Base-by-base conservation (phyloP, 2,888 invertebrate genomes). In the Aphodius sticticus region DNA sequence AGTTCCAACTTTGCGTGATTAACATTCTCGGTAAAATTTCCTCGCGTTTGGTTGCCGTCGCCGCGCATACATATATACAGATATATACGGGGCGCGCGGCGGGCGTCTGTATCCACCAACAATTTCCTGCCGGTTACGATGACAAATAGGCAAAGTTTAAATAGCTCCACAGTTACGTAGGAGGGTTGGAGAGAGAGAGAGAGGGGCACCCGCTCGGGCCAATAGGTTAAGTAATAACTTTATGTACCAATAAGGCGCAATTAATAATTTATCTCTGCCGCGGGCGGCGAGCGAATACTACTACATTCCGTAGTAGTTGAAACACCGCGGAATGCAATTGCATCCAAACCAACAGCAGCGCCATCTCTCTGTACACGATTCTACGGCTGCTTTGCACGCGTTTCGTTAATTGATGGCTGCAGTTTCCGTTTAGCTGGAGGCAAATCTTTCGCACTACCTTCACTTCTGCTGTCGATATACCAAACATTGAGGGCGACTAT, bases 71-170 rank as follows among this genome's bases (percentile, higher is more conserved):
- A 71, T 69, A 76, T 37, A 76, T 16, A 78, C 70, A 76, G 72
- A 74, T 77, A 69, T 77, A 74, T 16, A 36, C 77, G 53, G 69
- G 76, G 76, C 35, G 37, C 37, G 74, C 74, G 36, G 36, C 14
- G 72, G 72, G 72, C 74, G 74, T 53, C 53, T 53, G 53, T 53
- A 53, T 53, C 53, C 53, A 12, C 26, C 35, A 78, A 80, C 78
- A 80, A 80, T 80, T 78, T 78, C 80, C 70, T 75, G 78, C 77
- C 72, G 71, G 78, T 35, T 74, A 69, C 38, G 71, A 80, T 80
- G 80, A 80, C 80, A 80, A 80, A 78, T 80, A 78, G 80, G 74
- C 80, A 77, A 80, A 80, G 80, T 80, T 80, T 80, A 80, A 80
- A 78, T 80, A 71, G 80, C 80, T 78, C 53, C 72, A 76, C 78